phyloP scores from a whole-genome alignment of 2,888 invertebrate genomes.

The Leptopilina drosophilae region DNA sequence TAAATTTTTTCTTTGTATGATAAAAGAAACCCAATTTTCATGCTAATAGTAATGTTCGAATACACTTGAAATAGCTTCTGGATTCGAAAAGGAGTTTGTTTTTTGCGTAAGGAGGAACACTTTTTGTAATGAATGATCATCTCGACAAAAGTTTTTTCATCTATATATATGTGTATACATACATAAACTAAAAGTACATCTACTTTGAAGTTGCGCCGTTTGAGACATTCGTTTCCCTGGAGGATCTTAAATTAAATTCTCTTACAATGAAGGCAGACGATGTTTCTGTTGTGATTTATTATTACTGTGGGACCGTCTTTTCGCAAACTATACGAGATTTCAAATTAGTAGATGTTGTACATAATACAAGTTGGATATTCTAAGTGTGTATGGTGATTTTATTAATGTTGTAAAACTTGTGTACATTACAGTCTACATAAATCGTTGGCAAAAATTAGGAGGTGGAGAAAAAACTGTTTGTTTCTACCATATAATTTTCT shows the following conservation, averaged over 20 bases:
- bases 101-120: not conserved
- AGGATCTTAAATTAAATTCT: conserved; percentile 38
- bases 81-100: too few species aligned
- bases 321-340: conserved; percentile 22
- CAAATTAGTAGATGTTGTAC: not conserved
- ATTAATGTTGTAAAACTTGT: not conserved
- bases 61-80: too few species aligned
- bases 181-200: not conserved
- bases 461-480: too few species aligned
- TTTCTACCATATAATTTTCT: too few species aligned
- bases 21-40: too few species aligned
- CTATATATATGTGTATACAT: conserved; percentile 2
- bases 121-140: conserved; percentile 13
- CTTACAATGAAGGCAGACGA: conserved; percentile 28
- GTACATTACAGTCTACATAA: not conserved
- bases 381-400: not conserved
- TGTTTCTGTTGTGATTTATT: conserved; percentile 39
- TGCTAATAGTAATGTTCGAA: too few species aligned
- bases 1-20: too few species aligned
- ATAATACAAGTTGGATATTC: not conserved
- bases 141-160: not conserved
- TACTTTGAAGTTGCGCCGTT: conserved; percentile 35
- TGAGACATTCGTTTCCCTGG: conserved; percentile 33
- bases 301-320: conserved; percentile 20
- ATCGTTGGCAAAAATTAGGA: not conserved